phyloP scores from a whole-genome alignment of 2,113 vertebrate genomes.

The Brienomyrus longianalis region DNA sequence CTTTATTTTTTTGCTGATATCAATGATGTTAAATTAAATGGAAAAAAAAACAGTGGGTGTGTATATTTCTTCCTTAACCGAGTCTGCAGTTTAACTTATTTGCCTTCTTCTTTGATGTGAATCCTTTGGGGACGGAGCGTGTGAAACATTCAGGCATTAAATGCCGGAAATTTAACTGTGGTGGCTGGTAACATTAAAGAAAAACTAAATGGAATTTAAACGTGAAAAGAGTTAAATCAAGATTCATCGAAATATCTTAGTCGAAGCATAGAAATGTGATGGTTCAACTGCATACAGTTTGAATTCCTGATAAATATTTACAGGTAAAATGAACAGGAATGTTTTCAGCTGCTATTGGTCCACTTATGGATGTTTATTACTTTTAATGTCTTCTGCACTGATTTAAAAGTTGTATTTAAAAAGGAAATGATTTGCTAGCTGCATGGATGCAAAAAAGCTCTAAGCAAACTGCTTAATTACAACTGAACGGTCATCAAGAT shows the following conservation, averaged over 20 bases:
- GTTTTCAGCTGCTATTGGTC: background rate
- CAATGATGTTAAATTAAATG: background rate
- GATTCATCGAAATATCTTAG: background rate
- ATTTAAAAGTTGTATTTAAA: background rate
- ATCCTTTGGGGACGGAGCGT: background rate
- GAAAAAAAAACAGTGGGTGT: background rate
- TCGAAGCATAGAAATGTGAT: background rate
- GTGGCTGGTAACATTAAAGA: background rate
- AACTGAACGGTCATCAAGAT: background rate
- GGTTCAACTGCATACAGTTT: background rate
- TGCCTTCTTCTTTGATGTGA: background rate
- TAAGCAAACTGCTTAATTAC: background rate
- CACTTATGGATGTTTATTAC: background rate
- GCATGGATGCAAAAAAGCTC: background rate
- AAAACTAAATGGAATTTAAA: background rate
- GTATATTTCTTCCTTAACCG: background rate
- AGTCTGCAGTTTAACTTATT: background rate
- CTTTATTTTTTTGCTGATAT: conserved; percentile 10
- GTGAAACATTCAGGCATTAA: background rate
- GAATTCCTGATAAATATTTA: background rate
- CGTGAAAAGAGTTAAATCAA: background rate
- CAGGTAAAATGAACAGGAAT: background rate
- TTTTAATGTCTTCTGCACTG: background rate
- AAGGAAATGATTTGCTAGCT: background rate
- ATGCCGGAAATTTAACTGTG: background rate